Evolutionary conservation across 2,888 invertebrate genomes (phyloP).

Genomic region (Sminthurinus aureus): DNA sequence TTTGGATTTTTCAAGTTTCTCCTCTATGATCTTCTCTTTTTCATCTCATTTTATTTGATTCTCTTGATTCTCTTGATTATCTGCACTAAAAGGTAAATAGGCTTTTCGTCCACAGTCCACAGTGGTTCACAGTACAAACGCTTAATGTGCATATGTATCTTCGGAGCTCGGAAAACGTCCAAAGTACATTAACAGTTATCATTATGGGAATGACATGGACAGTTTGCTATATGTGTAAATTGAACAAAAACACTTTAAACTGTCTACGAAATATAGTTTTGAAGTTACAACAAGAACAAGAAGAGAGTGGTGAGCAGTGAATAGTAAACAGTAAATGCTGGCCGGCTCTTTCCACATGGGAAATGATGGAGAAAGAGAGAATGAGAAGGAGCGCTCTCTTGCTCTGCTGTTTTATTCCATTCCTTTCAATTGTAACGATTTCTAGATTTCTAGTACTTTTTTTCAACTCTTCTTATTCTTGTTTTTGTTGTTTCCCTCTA

Average conservation of each 20-base stretch:
- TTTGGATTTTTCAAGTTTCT: too few relatives aligned
- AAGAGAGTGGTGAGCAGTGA: not conserved
- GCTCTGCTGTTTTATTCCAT: not conserved
- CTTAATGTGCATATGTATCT: too few relatives aligned
- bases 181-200: constrained; percentile 4
- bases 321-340: not conserved
- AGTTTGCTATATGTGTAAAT: not conserved
- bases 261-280: too few relatives aligned
- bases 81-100: not conserved
- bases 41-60: constrained; percentile 9
- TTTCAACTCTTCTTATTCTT: not conserved
- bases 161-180: not conserved
- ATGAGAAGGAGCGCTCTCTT: not conserved
- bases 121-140: not conserved
- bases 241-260: not conserved
- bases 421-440: too few relatives aligned
- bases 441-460: too few relatives aligned
- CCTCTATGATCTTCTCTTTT: not conserved
- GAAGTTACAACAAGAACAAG: too few relatives aligned
- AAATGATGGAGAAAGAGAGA: too few relatives aligned
- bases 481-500: not conserved
- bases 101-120: not conserved
- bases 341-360: not conserved
- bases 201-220: not conserved
- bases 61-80: not conserved